Evolutionary conservation across 2,888 invertebrate genomes (phyloP).

Genomic region (Amiota communis): DNA sequence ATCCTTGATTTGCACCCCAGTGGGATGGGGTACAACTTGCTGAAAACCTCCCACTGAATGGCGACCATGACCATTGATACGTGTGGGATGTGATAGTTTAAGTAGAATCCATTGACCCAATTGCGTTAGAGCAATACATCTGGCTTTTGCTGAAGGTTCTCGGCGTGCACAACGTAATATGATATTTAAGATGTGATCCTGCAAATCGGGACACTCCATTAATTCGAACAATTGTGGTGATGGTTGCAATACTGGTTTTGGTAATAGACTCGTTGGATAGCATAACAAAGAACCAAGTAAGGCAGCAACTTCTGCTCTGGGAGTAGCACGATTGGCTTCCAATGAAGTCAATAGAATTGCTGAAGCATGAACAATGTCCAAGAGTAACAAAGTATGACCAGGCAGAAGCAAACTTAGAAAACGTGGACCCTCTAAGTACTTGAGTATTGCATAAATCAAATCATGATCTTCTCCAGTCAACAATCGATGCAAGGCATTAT

Average conservation of each 20-base stretch:
- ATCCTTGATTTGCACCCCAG: conserved; percentile 45
- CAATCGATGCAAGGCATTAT: conserved; percentile 86
- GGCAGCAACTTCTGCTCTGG: conserved; percentile 91
- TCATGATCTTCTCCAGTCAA: conserved; percentile 82
- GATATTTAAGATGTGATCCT: conserved; percentile 89
- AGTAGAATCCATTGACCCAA: conserved; percentile 78
- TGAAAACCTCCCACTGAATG: conserved; percentile 51
- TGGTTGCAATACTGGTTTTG: conserved; percentile 76
- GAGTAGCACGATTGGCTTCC: conserved; percentile 83
- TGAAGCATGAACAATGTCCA: conserved; percentile 93
- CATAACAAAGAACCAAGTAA: conserved; percentile 90
- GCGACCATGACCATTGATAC: conserved; percentile 17
- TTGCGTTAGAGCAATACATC: conserved; percentile 91
- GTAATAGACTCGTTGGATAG: conserved; percentile 80
- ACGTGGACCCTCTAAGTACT: conserved; percentile 87
- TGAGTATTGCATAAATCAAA: conserved; percentile 84
- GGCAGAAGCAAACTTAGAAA: conserved; percentile 90
- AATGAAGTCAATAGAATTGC: conserved; percentile 88
- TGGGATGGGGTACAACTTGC: conserved; percentile 64
- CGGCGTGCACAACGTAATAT: conserved; percentile 89
- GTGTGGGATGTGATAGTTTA: conserved; percentile 63
- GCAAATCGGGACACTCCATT: conserved; percentile 73
- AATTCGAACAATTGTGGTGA: conserved; percentile 74
- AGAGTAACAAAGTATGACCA: conserved; percentile 87
- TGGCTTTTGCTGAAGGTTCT: conserved; percentile 90